Evolutionary conservation across 1,140 invertebrate species (phyloP).

Genomic region (Bombyx mandarina): DNA sequence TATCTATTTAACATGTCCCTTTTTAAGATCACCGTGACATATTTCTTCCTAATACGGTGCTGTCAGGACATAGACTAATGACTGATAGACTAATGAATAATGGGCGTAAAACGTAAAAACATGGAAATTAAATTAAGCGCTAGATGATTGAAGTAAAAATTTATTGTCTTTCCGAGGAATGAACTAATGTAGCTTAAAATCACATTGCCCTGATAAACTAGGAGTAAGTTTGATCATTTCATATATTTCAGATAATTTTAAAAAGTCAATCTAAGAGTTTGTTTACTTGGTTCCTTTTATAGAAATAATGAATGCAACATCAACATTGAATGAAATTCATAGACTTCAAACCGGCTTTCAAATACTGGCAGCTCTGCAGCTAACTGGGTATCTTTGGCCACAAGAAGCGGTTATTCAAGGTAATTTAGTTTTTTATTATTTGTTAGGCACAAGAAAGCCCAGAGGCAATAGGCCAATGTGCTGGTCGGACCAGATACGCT

Average conservation of each 20-base stretch:
- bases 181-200: background rate
- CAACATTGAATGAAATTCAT: background rate
- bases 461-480: background rate
- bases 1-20: no score
- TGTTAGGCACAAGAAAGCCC: background rate
- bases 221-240: no score
- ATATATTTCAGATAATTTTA: no score
- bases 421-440: background rate
- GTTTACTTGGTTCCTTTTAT: no score
- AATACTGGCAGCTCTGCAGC: background rate
- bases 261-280: no score
- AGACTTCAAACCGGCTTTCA: background rate
- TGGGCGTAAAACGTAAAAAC: background rate
- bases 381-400: constrained; percentile 1
- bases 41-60: no score
- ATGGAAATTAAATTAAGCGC: background rate
- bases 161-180: background rate
- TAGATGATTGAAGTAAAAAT: background rate
- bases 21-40: no score
- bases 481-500: no score
- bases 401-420: background rate
- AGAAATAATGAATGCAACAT: background rate
- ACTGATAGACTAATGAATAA: no score
- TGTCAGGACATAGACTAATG: no score
- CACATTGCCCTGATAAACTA: no score